Evolutionary conservation across 2,797 vertebrate genomes (phyloP).

Genomic region (Menidia menidia): DNA sequence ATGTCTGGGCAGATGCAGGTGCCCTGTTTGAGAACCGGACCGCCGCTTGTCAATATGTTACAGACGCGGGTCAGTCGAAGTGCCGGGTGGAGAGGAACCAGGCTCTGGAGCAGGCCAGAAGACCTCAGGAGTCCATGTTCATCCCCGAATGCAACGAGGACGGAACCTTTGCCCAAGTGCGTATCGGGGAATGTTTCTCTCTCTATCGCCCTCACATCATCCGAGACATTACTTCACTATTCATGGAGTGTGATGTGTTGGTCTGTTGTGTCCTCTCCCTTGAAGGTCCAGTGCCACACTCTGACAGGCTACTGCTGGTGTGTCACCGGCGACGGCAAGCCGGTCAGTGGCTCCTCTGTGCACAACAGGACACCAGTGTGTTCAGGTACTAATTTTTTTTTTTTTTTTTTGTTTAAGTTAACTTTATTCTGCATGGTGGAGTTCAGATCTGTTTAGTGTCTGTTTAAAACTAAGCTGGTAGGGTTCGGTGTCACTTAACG

Average conservation of each 20-base stretch:
- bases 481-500: neutral
- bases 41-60: constrained; percentile 38
- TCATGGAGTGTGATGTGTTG: neutral
- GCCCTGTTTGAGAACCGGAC: constrained; percentile 15
- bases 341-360: constrained; percentile 97
- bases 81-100: constrained; percentile 92
- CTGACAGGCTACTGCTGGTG: constrained; percentile 99
- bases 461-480: constrained; percentile 10
- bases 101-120: constrained; percentile 92
- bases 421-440: neutral
- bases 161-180: constrained; percentile 94
- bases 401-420: neutral
- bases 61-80: constrained; percentile 93
- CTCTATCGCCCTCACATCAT: neutral
- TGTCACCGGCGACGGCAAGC: constrained; percentile 95
- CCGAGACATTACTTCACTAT: neutral
- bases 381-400: constrained; percentile 89
- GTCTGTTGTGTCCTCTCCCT: constrained; percentile 12
- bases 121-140: constrained; percentile 94
- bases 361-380: constrained; percentile 98
- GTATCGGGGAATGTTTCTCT: constrained; percentile 21
- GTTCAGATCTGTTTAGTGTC: neutral
- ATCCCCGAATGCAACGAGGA: constrained; percentile 96
- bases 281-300: constrained; percentile 98
- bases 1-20: constrained; percentile 1